Evolutionary conservation across 2,888 invertebrate species (phyloP).

Genomic region (Erebia ligea): DNA sequence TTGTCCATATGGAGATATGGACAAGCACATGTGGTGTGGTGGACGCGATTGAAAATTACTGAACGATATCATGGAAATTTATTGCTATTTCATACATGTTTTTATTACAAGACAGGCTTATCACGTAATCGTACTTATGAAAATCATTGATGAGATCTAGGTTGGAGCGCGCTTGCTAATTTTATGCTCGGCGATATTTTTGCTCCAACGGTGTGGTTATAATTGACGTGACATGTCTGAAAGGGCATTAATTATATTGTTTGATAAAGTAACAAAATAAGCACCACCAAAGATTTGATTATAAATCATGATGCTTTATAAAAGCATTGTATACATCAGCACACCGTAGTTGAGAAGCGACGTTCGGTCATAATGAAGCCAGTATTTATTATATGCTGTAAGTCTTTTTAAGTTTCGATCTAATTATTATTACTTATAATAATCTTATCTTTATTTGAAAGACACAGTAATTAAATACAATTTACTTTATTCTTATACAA

Average conservation of each 20-base stretch:
- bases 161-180: too few relatives aligned
- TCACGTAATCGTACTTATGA: too few relatives aligned
- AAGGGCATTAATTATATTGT: conserved; percentile 14
- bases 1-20: too few relatives aligned
- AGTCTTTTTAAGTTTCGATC: conserved; percentile 30
- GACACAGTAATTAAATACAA: too few relatives aligned
- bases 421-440: not conserved
- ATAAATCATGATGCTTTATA: conserved; percentile 35
- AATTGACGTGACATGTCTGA: not conserved
- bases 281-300: conserved; percentile 33
- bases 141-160: too few relatives aligned
- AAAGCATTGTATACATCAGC: conserved; percentile 39
- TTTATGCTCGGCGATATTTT: not conserved
- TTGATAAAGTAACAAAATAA: conserved; percentile 35
- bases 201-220: not conserved
- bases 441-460: too few relatives aligned
- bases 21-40: too few relatives aligned
- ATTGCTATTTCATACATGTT: too few relatives aligned
- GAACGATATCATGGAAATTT: too few relatives aligned
- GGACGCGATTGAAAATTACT: too few relatives aligned
- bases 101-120: too few relatives aligned
- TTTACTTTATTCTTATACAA: too few relatives aligned
- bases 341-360: conserved; percentile 51
- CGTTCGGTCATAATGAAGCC: conserved; percentile 44
- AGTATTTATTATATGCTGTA: conserved; percentile 38